Evolutionary conservation across 1,140 invertebrate species (phyloP), one percentile per base, ranked within the genome.

Genomic region (Drosophila oshimai): DNA sequence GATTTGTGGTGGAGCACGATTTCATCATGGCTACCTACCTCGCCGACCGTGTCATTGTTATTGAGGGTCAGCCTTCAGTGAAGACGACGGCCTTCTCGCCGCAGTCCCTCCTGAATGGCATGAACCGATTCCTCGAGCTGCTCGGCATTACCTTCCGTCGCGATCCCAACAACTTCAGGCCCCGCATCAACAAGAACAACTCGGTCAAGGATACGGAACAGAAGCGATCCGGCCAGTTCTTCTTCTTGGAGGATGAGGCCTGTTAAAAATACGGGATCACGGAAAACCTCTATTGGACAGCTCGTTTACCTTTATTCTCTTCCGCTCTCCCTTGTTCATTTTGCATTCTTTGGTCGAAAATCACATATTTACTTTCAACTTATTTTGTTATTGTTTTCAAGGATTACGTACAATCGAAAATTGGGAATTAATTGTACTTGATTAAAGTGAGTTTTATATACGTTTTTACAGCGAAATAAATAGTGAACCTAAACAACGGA

Each of bases 1-100:
- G 98, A 22, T 99, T 99, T 92, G 96, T 99, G 22, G 99, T 99
- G 0, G 99, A 99, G 94, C 99, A 99, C 95, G 99, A 99, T 94
- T 99, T 99, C 89, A 99, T 99, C 50, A 99, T 99, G 99, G 98
- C 98, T 2, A 99, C 99, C 0, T 99, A 99, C 92, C 93, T 99
- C 33, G 98, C 99, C 10, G 99, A 99, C 92, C 93, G 99, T 46
- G 99, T 99, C 0, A 99, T 99, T 79, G 98, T 99, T 15, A 99
- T 99, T 92, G 98, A 99, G 90, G 99, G 99, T 31, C 91, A 91
- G 46, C 98, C 99, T 1, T 99, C 98, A 0, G 93, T 98, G 2
- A 90, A 95, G 34, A 98, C 98, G 3, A 94, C 93, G 0, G 99
- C 99, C 1, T 97, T 98, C 81, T 94, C 95, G 12, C 99, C 99